Conservation (phyloP, 1,140 invertebrate species). For the Zophobas morio region DNA sequence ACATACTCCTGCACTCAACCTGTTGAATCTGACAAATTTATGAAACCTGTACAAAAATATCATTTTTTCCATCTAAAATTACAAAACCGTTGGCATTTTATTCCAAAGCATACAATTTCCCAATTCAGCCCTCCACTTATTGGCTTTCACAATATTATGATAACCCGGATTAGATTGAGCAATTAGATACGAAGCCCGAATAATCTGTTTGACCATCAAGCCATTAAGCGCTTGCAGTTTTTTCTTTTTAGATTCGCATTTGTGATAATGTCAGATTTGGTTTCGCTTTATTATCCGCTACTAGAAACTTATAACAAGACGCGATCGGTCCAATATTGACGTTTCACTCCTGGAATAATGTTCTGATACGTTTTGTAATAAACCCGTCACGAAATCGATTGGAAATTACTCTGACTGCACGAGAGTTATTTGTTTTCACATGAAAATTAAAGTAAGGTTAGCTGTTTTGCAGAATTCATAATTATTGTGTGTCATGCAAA, state of each 20-base stretch:
- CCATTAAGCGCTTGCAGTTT: slow-evolving; percentile 2
- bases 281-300: not conserved
- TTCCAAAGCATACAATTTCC: too few species aligned
- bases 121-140: not conserved
- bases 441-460: not conserved
- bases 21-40: not conserved
- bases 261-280: slow-evolving; percentile 8
- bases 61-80: too few species aligned
- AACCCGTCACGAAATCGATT: not conserved
- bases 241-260: slow-evolving; percentile 2
- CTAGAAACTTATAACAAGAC: not conserved
- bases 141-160: not conserved
- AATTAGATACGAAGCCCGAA: too few species aligned
- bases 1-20: not conserved
- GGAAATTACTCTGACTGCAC: not conserved
- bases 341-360: not conserved
- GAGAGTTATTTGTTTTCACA: not conserved
- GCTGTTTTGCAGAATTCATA: not conserved
- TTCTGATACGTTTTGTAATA: too few species aligned
- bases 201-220: not conserved
- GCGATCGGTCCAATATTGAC: not conserved
- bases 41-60: too few species aligned
- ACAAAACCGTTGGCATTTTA: too few species aligned
- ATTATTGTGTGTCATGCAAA: not conserved
- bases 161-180: not conserved